These are phyloP conservation scores for Allobates femoralis DNA, from an alignment of 2,797 vertebrate genomes.

Conservation along the genomic window DNA sequence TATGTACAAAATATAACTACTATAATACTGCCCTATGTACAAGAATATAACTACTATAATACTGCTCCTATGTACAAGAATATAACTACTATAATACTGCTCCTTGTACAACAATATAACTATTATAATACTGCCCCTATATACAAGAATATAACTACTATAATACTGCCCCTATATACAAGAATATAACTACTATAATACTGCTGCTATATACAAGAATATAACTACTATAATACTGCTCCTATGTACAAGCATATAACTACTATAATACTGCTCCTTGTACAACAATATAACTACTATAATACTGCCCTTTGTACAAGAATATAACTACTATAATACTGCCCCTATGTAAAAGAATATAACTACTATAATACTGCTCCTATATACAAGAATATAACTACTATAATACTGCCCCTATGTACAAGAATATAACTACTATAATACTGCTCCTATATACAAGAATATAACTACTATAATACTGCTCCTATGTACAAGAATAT, in stretches of 20 bases:
- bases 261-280: constrained; percentile 11
- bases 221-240: constrained; percentile 8
- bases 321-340: constrained; percentile 18
- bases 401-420: constrained; percentile 1
- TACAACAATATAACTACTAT: constrained; percentile 12
- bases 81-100: neutral
- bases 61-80: constrained; percentile 1
- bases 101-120: neutral
- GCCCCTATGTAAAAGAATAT: neutral
- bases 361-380: constrained; percentile 1
- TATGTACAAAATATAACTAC: constrained; percentile 14
- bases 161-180: neutral
- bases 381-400: neutral
- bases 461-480: constrained; percentile 15
- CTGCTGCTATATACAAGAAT: constrained; percentile 4
- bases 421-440: constrained; percentile 17
- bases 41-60: constrained; percentile 16
- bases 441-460: neutral
- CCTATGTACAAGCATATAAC: constrained; percentile 10
- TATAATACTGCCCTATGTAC: constrained; percentile 15
- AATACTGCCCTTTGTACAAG: constrained; percentile 7
- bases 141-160: constrained; percentile 6
- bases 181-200: constrained; percentile 13
- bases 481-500: constrained; percentile 7
- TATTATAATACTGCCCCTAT: constrained; percentile 8